These are phyloP conservation scores for Taphrorychus bicolor DNA, from an alignment of 2,888 invertebrate genomes.

Conservation along the genomic window DNA sequence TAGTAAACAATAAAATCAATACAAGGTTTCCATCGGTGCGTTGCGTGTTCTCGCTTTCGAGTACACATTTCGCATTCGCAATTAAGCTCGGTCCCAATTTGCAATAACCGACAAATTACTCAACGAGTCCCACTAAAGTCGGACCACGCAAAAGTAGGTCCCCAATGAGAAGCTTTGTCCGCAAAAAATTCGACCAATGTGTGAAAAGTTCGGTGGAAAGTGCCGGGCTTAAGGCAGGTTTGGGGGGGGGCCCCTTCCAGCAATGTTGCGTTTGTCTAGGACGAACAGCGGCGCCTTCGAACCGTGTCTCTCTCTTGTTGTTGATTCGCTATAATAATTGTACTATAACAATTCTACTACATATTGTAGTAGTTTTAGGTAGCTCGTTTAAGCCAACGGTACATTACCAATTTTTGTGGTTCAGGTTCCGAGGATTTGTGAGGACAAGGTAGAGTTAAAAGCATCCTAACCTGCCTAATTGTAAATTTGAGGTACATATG, in stretches of 20 bases:
- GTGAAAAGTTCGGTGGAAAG: constrained; percentile 23
- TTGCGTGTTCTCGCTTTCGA: constrained; percentile 13
- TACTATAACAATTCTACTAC: too few relatives aligned
- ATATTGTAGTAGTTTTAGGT: too few relatives aligned
- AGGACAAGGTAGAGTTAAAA: too few relatives aligned
- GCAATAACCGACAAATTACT: constrained; percentile 22
- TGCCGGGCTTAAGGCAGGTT: constrained; percentile 1
- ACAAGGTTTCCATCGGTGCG: constrained; percentile 10
- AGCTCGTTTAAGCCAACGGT: too few relatives aligned
- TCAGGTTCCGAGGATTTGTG: too few relatives aligned
- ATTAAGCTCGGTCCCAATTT: constrained; percentile 25
- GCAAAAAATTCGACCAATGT: constrained; percentile 26
- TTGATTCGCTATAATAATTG: too few relatives aligned
- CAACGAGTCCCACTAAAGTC: constrained; percentile 30
- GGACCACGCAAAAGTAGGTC: constrained; percentile 29
- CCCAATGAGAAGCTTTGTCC: constrained; percentile 4
- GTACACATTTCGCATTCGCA: constrained; percentile 17
- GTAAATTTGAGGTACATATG: too few relatives aligned
- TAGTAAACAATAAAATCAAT: constrained; percentile 5
- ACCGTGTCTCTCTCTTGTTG: too few relatives aligned
- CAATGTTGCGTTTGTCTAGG: neutral
- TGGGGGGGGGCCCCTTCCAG: constrained; percentile 25
- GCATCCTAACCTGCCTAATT: too few relatives aligned
- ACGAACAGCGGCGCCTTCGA: neutral
- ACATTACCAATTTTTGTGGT: too few relatives aligned